Conservation (phyloP, 2,797 vertebrate species). For the Crenichthys baileyi region DNA sequence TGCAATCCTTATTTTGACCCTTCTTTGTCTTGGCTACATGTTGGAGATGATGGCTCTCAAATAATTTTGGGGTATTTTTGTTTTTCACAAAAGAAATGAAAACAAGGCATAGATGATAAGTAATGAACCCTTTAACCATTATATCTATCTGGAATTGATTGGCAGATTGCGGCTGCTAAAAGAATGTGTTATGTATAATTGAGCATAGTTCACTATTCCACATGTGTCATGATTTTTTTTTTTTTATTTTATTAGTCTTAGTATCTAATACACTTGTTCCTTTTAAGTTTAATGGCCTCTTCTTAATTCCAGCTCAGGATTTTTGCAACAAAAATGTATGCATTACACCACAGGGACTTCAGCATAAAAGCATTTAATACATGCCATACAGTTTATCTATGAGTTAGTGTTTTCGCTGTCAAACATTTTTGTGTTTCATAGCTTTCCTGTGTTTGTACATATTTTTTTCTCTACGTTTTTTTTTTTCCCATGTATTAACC, state of each 20-base stretch:
- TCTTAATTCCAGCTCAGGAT: slow-evolving; percentile 41
- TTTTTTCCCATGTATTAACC: background rate
- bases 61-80: background rate
- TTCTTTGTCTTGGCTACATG: background rate
- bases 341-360: slow-evolving; percentile 26
- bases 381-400: slow-evolving; percentile 21
- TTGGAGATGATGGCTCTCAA: background rate
- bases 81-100: background rate
- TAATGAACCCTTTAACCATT: background rate
- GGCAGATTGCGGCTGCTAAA: background rate
- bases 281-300: slow-evolving; percentile 32
- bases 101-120: background rate
- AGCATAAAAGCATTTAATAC: slow-evolving; percentile 50
- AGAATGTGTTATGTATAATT: background rate
- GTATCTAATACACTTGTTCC: slow-evolving; percentile 9
- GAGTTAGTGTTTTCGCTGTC: slow-evolving; percentile 2
- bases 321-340: slow-evolving; percentile 45
- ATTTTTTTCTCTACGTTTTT: slow-evolving; percentile 3
- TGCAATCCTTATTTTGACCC: slow-evolving; percentile 2
- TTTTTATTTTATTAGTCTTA: slow-evolving; percentile 5
- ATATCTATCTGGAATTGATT: background rate
- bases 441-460: background rate
- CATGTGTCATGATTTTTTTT: background rate
- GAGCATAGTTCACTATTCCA: background rate
- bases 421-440: slow-evolving; percentile 17